Base-by-base conservation (phyloP, 2,888 invertebrate species). In the Scaptomyza flava region DNA sequence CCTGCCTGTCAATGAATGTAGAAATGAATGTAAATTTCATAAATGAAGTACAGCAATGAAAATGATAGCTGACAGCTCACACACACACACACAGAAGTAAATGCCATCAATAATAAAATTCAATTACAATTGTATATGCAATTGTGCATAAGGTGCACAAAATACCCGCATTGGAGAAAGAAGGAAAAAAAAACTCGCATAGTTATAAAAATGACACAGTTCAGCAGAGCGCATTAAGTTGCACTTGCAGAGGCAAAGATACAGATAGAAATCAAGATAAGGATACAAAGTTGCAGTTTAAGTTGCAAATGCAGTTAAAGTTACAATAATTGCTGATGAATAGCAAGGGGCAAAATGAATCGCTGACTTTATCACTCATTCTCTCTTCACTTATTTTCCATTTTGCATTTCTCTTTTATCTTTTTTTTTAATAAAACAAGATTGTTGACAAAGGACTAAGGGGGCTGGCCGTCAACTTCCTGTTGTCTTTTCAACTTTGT, bases 11-110 rank as follows among this genome's bases (percentile, higher is more conserved):
- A 79, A 59, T 75, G 68, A 41, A n/a, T n/a, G 53, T 64, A 14
- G 59, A 53, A 66, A 74, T 81, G 69, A 85, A 86, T 80, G 83
- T 63, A 80, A 80, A 83, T 80, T 80, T 77, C 83, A 79, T 82
- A 79, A 85, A 85, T 80, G 68, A 86, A 86, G 81, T 69, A 27
- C 46, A 20, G 6, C 11, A 42, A 48, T 62, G 23, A 42, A 42
- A 43, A 52, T 68, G 27, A 47, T 36, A 58, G 53, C 36, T 69
- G 70, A 65, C 74, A 73, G 78, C 31, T 63, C 31, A 42, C 51
- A 50, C 48, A 4, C 41, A 9, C 56, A 34, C 17, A 36, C 11
- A 33, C 53, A 58, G n/a, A 45, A 12, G 34, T 17, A 66, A 68
- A 67, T 68, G 46, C 41, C 79, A 81, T 87, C 81, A 84, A 81